Percentiles rank a stretch among this genome's conserved stretches.
phyloP scores from a whole-genome alignment of 2,113 vertebrate genomes.

The Rallus limicola region DNA sequence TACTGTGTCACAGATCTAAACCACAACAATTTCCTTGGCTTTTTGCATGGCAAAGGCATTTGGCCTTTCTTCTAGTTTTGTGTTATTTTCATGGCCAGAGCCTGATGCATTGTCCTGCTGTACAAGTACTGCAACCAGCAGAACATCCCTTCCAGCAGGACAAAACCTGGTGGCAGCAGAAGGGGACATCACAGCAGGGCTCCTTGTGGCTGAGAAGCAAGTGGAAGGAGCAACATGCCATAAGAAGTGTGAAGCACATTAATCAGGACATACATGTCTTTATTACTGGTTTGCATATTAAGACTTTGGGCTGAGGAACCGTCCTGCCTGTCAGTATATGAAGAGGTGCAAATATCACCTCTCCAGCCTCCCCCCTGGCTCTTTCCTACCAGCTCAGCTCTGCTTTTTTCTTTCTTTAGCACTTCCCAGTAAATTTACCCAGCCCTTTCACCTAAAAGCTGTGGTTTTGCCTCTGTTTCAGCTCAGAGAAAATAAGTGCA shows the following conservation, averaged over 20 bases:
- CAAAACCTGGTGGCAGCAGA: neutral
- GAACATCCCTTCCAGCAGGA: neutral
- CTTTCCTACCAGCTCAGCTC: neutral
- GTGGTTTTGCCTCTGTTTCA: neutral
- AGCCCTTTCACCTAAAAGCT: neutral
- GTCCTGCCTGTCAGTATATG: neutral
- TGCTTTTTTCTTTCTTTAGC: neutral
- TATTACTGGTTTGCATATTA: neutral
- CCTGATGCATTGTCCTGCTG: neutral
- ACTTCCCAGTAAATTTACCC: neutral
- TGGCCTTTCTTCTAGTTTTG: neutral
- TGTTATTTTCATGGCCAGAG: neutral
- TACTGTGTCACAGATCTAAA: neutral
- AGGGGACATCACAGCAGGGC: neutral
- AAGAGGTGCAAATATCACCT: neutral
- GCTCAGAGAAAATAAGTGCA: neutral
- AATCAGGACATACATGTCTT: neutral
- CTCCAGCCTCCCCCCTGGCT: neutral
- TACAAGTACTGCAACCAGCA: neutral
- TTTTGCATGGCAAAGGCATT: neutral
- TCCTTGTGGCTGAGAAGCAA: neutral
- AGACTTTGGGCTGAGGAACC: neutral
- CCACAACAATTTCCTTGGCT: neutral
- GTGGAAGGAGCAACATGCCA: neutral
- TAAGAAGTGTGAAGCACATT: neutral